These are phyloP conservation scores for Verasper variegatus DNA, from an alignment of 2,113 vertebrate genomes.

Conservation along the genomic window DNA sequence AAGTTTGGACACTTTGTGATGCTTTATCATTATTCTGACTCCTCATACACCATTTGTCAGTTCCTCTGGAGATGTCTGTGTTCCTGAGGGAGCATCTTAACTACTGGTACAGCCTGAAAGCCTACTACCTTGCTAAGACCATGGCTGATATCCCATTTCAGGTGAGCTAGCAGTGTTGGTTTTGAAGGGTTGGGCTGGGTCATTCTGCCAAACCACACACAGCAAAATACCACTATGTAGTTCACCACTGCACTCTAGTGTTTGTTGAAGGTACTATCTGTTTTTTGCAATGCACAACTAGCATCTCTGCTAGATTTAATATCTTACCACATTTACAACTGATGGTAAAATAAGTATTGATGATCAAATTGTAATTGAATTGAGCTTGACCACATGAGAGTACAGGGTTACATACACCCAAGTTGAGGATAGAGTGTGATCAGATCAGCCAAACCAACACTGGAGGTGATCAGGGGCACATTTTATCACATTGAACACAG, in stretches of 20 bases:
- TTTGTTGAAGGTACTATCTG: not conserved
- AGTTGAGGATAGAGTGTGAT: no score
- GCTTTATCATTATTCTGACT: not conserved
- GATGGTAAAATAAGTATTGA: not conserved
- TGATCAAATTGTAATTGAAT: not conserved
- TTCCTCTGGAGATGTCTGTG: constrained; percentile 95
- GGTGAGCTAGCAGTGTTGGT: constrained; percentile 79
- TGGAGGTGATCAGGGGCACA: no score
- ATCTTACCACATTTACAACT: not conserved
- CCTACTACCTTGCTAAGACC: constrained; percentile 97
- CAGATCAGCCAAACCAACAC: no score
- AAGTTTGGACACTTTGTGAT: no score
- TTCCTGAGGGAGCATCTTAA: constrained; percentile 96
- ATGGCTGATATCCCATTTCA: constrained; percentile 98
- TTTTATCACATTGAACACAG: no score
- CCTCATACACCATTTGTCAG: constrained; percentile 70
- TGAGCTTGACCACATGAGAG: not conserved
- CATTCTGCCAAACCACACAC: not conserved
- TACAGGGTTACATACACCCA: no score
- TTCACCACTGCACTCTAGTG: constrained; percentile 22
- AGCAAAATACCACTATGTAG: not conserved
- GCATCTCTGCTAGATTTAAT: not conserved
- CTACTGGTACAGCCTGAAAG: constrained; percentile 99
- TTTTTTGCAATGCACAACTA: not conserved
- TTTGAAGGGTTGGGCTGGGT: not conserved